Percentiles rank a stretch among this genome's conserved stretches.
Conservation (phyloP, 1,140 invertebrate species). For the Plectus sambesii region DNA sequence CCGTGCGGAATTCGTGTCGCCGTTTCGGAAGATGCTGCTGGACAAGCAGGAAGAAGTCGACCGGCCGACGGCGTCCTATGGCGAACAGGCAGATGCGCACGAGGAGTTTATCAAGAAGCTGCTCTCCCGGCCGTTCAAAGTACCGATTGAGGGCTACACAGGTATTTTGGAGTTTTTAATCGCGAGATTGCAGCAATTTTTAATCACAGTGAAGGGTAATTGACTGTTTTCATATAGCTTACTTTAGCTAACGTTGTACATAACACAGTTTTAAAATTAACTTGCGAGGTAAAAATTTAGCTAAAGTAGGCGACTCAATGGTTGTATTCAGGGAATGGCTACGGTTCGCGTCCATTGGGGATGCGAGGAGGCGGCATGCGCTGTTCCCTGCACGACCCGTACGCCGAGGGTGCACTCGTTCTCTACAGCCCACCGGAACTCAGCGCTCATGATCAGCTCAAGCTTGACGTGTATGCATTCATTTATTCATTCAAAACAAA, state of each 20-base stretch:
- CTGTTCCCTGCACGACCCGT: conserved; percentile 77
- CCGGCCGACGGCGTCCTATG: too few relatives aligned
- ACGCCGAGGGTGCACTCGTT: conserved; percentile 80
- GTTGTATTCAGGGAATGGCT: not conserved
- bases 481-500: conserved; percentile 1
- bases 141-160: conserved; percentile 80
- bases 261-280: too few relatives aligned
- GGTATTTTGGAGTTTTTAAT: conserved; percentile 36
- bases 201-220: not conserved
- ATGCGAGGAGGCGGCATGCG: conserved; percentile 59
- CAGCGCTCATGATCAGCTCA: conserved; percentile 70
- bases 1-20: too few relatives aligned
- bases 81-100: too few relatives aligned
- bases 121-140: conserved; percentile 63
- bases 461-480: conserved; percentile 54
- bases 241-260: too few relatives aligned
- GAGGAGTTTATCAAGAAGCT: conserved; percentile 38
- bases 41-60: too few relatives aligned
- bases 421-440: conserved; percentile 71
- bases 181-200: conserved; percentile 1
- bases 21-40: too few relatives aligned
- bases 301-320: not conserved
- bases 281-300: too few relatives aligned
- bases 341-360: conserved; percentile 57
- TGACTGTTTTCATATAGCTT: too few relatives aligned